Base-by-base conservation (phyloP, 2,888 invertebrate genomes). In the Agriopis aurantiaria region DNA sequence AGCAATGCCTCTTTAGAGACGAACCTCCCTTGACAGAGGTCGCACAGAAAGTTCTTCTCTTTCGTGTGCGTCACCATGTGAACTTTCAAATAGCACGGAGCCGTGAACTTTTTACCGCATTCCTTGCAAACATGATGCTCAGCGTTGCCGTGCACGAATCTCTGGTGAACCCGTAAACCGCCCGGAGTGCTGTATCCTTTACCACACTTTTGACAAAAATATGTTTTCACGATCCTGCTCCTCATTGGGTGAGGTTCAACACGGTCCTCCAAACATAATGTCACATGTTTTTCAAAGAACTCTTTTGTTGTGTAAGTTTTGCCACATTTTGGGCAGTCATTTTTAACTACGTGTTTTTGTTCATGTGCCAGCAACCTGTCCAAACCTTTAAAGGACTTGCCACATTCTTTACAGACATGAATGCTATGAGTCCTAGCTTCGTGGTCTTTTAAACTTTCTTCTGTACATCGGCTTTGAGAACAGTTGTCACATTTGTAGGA, bases 41-140 rank as follows among this genome's bases (percentile, higher is more conserved):
- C 82, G 79, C 94, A 94, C 68, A 87, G 83, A 64, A 91, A 93
- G 49, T 92, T 93, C 73, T 88, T 92, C 65, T 91, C 92, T 1
- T 91, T 89, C 0, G 94, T 93, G 63, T 94, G 93, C 48, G 87
- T 93, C 3, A 94, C 78, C 88, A 91, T 88, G 60, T 93, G 93
- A 2, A 83, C 85, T 77, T 88, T 91, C 12, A 93, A 79, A 69
- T 90, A 91, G 71, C 93, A 93, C 0, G 92, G 92, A 51, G 93
- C 93, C n/a, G 92, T 92, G 57, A 93, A 93, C 53, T 88, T 82
- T 71, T 93, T 93, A 1, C 89, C 87, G 73, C 93, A 93, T 55
- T 83, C 81, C 12, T 86, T 79, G 72, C 93, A 93, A 6, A 87
- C 75, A 73, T 93, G 93, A 3, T 88, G 90, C 46, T 89, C 86